Percentiles rank a stretch among this genome's conserved stretches.
Evolutionary conservation across 2,113 vertebrate species (phyloP).

Genomic region (Protobothrops mucrosquamatus): DNA sequence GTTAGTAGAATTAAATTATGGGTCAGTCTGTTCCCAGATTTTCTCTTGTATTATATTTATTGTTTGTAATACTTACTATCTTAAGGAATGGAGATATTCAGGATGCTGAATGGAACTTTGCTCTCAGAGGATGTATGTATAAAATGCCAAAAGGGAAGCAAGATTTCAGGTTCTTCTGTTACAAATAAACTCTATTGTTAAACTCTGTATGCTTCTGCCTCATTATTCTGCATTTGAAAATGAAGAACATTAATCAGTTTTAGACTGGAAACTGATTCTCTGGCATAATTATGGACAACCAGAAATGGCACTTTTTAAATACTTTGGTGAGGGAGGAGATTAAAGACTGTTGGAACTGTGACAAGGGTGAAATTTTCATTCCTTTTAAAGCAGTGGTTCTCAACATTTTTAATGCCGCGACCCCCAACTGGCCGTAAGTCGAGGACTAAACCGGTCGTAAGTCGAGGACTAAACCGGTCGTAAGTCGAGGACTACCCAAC

Average conservation of each 20-base stretch:
- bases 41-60: constrained; percentile 22
- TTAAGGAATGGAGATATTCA: not conserved
- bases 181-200: constrained; percentile 29
- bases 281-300: not conserved
- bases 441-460: no score
- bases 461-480: no score
- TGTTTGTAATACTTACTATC: not conserved
- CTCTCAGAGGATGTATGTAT: not conserved
- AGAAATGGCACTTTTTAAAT: not conserved
- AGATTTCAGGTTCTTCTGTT: constrained; percentile 2
- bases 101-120: not conserved
- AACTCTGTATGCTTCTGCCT: not conserved
- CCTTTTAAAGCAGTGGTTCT: not conserved
- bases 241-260: not conserved
- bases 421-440: no score
- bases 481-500: no score
- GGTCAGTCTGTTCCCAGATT: not conserved
- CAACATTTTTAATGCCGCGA: no score
- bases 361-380: not conserved
- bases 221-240: not conserved
- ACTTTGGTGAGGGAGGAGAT: not conserved
- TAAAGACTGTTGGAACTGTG: not conserved
- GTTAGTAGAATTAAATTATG: not conserved
- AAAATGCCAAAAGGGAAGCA: constrained; percentile 17
- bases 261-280: not conserved